Conservation (phyloP, 2,888 invertebrate species). For the Ellobium chinense region DNA sequence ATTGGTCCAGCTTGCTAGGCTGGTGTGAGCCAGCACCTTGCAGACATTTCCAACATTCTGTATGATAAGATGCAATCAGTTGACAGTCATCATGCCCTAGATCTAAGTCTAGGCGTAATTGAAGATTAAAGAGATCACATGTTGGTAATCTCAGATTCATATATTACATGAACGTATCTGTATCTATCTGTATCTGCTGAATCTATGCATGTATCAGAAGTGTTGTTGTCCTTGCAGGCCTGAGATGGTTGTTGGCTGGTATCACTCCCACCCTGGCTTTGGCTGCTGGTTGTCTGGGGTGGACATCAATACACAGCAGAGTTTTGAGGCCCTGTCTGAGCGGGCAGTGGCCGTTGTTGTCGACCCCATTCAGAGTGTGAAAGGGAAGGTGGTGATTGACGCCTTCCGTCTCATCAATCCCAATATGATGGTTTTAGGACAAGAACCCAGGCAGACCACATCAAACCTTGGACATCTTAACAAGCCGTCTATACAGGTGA, state of each 20-base stretch:
- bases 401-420: constrained; percentile 99
- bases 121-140: too few species aligned
- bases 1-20: too few species aligned
- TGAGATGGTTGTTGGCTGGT: constrained; percentile 99
- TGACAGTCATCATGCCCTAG: too few species aligned
- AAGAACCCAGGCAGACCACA: constrained; percentile 99
- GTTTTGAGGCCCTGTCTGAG: constrained; percentile 98
- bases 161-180: too few species aligned
- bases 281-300: constrained; percentile 99
- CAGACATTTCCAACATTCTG: too few species aligned
- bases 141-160: too few species aligned
- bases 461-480: constrained; percentile 99
- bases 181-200: too few species aligned
- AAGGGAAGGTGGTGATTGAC: constrained; percentile 96
- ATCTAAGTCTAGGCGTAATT: too few species aligned
- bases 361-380: constrained; percentile 99
- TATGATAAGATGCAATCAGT: too few species aligned
- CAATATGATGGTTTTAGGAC: constrained; percentile 98
- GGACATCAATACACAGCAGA: constrained; percentile 99
- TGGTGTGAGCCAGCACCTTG: too few species aligned
- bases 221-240: too few species aligned
- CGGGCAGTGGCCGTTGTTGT: constrained; percentile 99
- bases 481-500: constrained; percentile 95
- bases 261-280: constrained; percentile 99
- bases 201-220: too few species aligned